Percentiles rank a stretch among this genome's conserved stretches.
Evolutionary conservation across 2,797 vertebrate species (phyloP).

Genomic region (Betta splendens): DNA sequence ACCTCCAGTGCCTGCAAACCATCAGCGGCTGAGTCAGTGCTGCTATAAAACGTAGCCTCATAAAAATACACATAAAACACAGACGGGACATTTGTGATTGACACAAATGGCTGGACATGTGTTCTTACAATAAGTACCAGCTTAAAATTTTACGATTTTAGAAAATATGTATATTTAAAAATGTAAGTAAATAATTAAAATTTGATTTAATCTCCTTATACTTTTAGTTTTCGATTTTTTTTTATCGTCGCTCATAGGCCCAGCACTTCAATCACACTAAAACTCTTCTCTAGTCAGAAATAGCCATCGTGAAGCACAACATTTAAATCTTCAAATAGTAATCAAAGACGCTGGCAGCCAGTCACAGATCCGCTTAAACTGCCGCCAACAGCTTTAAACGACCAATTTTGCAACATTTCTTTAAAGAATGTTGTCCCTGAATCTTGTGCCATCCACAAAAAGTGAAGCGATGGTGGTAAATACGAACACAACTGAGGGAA

Average conservation of each 20-base stretch:
- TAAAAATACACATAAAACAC: no score
- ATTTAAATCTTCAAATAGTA: neutral
- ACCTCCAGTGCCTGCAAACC: no score
- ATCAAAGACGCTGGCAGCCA: neutral
- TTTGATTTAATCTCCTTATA: neutral
- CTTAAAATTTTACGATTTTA: no score
- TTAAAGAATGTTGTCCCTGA: neutral
- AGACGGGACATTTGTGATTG: neutral
- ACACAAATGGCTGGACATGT: neutral
- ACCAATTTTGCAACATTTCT: neutral
- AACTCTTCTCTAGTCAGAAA: neutral
- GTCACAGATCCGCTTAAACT: neutral
- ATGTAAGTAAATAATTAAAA: neutral
- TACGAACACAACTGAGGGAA: no score
- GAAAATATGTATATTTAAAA: no score
- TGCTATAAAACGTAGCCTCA: neutral
- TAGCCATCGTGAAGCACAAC: neutral
- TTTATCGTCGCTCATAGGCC: neutral
- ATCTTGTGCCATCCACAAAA: neutral
- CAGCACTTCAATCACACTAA: neutral
- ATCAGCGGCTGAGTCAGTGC: neutral
- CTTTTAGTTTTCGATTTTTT: no score
- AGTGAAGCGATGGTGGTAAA: no score
- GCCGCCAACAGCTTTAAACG: neutral
- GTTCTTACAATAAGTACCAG: no score